Evolutionary conservation across 2,797 vertebrate genomes (phyloP).

Genomic region (Spondyliosoma cantharus): DNA sequence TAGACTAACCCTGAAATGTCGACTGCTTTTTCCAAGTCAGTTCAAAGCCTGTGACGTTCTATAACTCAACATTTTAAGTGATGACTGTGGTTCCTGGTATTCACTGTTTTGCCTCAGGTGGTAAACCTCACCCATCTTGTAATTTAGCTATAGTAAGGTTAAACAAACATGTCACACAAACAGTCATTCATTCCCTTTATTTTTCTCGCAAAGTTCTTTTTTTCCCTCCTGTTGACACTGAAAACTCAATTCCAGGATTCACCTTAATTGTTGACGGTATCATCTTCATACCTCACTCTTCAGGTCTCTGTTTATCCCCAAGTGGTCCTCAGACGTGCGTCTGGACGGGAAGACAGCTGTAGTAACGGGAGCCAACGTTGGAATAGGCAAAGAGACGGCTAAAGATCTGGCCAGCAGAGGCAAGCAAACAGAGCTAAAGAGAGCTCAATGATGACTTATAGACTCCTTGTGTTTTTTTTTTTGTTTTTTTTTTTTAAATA

Average conservation of each 20-base stretch:
- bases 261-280: neutral
- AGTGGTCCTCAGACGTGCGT: slow-evolving; percentile 78
- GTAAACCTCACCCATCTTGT: slow-evolving; percentile 31
- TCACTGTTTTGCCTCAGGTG: slow-evolving; percentile 17
- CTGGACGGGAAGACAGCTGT: slow-evolving; percentile 83
- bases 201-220: neutral
- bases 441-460: slow-evolving; percentile 10
- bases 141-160: slow-evolving; percentile 14
- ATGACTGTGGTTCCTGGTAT: slow-evolving; percentile 17
- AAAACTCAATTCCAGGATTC: neutral
- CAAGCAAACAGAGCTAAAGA: slow-evolving; percentile 46
- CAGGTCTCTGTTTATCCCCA: slow-evolving; percentile 75
- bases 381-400: slow-evolving; percentile 83
- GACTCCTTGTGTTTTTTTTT: neutral
- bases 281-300: neutral
- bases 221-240: neutral
- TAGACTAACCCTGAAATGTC: neutral
- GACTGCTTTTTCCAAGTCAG: neutral
- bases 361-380: slow-evolving; percentile 79
- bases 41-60: slow-evolving; percentile 6
- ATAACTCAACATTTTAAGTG: neutral
- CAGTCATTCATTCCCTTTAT: neutral
- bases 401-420: slow-evolving; percentile 81
- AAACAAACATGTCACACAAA: slow-evolving; percentile 24
- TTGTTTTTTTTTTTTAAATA: too few species aligned